Evolutionary conservation across 1,140 invertebrate genomes (phyloP).

Genomic region (Tachypleus tridentatus): DNA sequence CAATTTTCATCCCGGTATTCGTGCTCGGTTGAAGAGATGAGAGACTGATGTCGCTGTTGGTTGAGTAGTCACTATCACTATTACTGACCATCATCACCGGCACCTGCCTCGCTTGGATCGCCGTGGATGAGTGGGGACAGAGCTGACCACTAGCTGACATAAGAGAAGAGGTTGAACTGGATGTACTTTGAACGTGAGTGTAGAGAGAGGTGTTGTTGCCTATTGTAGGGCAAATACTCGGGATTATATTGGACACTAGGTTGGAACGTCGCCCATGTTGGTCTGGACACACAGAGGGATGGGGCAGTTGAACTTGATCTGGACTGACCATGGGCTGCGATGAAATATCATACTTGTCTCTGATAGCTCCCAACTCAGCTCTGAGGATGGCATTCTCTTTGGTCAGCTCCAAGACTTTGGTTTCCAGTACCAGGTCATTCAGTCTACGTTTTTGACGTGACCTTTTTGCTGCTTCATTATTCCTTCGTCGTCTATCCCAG

Average conservation of each 20-base stretch:
- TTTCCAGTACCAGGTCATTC: constrained; percentile 93
- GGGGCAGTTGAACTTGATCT: neutral
- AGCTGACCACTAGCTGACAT: no score
- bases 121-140: no score
- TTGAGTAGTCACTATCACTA: no score
- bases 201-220: no score
- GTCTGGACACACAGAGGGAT: neutral
- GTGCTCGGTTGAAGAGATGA: constrained; percentile 3
- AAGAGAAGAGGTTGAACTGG: no score
- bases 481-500: constrained; percentile 85
- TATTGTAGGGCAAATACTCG: neutral
- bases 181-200: no score
- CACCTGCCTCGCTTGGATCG: no score
- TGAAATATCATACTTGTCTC: constrained; percentile 67
- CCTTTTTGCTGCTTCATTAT: constrained; percentile 89
- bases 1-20: neutral
- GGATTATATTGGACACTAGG: neutral
- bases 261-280: neutral
- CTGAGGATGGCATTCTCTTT: constrained; percentile 89
- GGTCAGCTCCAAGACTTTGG: constrained; percentile 80
- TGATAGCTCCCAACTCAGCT: constrained; percentile 80
- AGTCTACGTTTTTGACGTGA: constrained; percentile 88
- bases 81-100: no score
- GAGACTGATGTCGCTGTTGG: no score
- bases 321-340: neutral